These are phyloP conservation scores for Coturnix japonica DNA, from an alignment of 2,113 vertebrate species.

Conservation along the genomic window DNA sequence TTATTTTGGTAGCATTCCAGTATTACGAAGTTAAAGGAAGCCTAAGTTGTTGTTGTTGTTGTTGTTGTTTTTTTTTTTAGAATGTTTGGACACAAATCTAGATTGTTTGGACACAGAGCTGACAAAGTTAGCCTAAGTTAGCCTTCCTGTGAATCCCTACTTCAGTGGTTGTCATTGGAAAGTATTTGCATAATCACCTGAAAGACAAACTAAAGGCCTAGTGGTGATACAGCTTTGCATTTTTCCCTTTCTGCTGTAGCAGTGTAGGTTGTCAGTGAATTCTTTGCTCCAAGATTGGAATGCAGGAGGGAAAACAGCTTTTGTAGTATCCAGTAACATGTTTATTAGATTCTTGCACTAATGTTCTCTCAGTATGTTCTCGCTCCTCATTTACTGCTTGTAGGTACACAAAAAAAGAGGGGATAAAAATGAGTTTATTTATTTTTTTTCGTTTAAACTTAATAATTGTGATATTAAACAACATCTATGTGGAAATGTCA, in stretches of 20 bases:
- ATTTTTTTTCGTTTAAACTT: neutral
- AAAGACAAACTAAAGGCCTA: neutral
- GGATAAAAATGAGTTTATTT: neutral
- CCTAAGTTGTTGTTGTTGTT: neutral
- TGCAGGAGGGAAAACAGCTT: neutral
- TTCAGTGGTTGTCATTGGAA: neutral
- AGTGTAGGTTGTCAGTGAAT: neutral
- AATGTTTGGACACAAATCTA: neutral
- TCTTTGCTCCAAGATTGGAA: neutral
- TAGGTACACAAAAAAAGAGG: neutral
- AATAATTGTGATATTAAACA: neutral
- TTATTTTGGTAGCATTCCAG: constrained; percentile 10
- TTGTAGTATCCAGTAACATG: neutral
- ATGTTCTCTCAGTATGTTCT: neutral
- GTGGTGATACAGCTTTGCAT: neutral
- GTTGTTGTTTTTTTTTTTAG: neutral
- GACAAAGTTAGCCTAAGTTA: neutral
- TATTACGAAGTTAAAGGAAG: neutral
- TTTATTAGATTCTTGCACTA: neutral
- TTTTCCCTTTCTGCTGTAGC: neutral
- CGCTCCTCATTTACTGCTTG: neutral
- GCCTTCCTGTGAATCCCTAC: neutral
- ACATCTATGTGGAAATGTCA: neutral
- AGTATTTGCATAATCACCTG: neutral
- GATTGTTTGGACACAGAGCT: neutral